Conservation (phyloP, 2,888 invertebrate species). For the Cheiracanthium punctorium region DNA sequence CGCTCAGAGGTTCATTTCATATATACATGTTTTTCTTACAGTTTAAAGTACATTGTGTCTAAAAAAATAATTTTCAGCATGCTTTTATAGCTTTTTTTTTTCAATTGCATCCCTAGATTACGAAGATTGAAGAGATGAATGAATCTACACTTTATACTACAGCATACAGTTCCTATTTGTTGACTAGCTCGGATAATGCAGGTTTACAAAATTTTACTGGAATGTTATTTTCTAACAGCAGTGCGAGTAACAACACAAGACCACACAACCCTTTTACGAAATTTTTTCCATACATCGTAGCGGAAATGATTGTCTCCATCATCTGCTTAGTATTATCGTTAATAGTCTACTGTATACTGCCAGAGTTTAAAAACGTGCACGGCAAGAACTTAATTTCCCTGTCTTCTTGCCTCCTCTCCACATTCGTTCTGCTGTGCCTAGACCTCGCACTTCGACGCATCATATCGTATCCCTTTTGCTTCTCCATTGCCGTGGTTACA, state of each 20-base stretch:
- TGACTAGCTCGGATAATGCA: no score
- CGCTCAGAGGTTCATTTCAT: no score
- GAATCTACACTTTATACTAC: no score
- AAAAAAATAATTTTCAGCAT: no score
- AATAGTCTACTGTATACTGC: conserved; percentile 44
- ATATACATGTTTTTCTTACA: no score
- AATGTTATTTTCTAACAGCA: no score
- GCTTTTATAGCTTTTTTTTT: no score
- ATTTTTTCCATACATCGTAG: conserved; percentile 44
- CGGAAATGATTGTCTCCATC: conserved; percentile 41
- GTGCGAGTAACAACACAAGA: neutral
- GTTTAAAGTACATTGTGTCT: no score
- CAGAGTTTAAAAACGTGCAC: conserved; percentile 70
- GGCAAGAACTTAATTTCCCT: conserved; percentile 70
- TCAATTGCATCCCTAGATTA: no score
- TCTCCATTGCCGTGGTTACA: conserved; percentile 74
- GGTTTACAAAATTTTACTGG: no score
- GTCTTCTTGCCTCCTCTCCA: conserved; percentile 60
- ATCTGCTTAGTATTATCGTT: conserved; percentile 40
- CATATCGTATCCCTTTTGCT: conserved; percentile 34
- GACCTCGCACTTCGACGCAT: conserved; percentile 35
- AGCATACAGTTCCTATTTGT: no score
- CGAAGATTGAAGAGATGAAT: no score
- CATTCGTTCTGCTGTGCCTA: conserved; percentile 58
- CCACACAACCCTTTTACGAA: conserved; percentile 10